Base-by-base conservation (phyloP, 2,888 invertebrate species). In the Drosophila melanosoma region DNA sequence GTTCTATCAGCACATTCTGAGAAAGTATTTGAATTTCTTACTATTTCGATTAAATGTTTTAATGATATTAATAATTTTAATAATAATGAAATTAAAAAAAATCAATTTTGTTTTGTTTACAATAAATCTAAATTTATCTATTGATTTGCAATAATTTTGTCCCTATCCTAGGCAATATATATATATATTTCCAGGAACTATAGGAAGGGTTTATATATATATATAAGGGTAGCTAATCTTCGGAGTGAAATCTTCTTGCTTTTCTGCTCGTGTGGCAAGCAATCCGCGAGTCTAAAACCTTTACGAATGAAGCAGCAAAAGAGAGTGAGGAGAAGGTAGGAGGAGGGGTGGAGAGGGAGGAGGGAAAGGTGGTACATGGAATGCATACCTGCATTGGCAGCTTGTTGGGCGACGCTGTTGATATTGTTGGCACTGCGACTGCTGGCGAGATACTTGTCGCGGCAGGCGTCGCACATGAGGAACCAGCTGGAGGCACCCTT, bases 381-480 rank as follows among this genome's bases (percentile, higher is more conserved):
- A 17, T 23, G 56, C 78, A 81, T 70, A 70, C 87, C 81, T 4
- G 82, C 76, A 38, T 73, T 84, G 38, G 77, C 74, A 17, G 70
- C 94, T 89, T 79, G 93, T 77, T 74, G 92, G 45, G 71, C 92
- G 42, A 68, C 92, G 38, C 86, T 90, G 59, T 93, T 93, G 29
- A 93, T 82, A 69, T 91, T 87, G 84, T 92, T 92, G 79, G 93
- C 79, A 76, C 93, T 91, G 90, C 93, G 87, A 81, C 92, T 86
- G 56, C 90, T 88, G 74, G 91, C 82, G 78, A 93, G 87, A 84
- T 94, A 96, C 87, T 96, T 97, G 61, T 97, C 97, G 11, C 98
- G 96, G 91, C 99, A 99, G 52, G 94, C 94, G 91, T 98, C 98
- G 93, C 99, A 99, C 91, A 98, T 96, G 35, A 99, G 94, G 93